Evolutionary conservation across 2,888 invertebrate genomes (phyloP).

Genomic region (Syrista parreyssii): DNA sequence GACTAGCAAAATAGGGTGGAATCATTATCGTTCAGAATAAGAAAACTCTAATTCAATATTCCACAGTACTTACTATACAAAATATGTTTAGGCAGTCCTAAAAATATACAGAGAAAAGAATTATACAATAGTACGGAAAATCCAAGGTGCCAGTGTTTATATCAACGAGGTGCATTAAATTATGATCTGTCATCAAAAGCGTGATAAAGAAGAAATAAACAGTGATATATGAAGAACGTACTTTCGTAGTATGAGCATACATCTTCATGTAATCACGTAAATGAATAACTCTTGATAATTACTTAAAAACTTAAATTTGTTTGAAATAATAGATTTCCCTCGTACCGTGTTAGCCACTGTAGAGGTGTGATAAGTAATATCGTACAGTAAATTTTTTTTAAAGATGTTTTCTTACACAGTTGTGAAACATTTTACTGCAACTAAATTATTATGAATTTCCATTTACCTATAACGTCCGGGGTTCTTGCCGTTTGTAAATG

Average conservation of each 20-base stretch:
- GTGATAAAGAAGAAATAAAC: not conserved
- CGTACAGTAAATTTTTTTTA: not conserved
- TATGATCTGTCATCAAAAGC: not conserved
- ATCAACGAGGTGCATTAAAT: not conserved
- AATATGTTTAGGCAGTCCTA: conserved; percentile 63
- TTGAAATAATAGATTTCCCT: not conserved
- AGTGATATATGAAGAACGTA: not conserved
- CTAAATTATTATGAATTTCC: conserved; percentile 19
- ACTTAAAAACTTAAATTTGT: not conserved
- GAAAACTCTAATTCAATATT: conserved; percentile 24
- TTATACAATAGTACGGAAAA: not conserved
- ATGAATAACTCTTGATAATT: not conserved
- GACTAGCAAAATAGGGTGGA: not conserved
- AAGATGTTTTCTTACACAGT: not conserved
- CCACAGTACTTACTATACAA: conserved; percentile 59
- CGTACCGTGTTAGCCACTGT: not conserved
- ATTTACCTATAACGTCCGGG: conserved; percentile 75
- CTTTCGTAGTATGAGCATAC: not conserved
- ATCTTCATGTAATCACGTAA: not conserved
- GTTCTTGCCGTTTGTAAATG: conserved; percentile 84
- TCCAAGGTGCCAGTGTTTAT: not conserved
- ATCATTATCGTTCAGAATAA: conserved; percentile 7
- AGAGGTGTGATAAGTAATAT: not conserved
- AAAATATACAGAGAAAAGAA: conserved; percentile 32
- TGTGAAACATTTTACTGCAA: not conserved